These are phyloP conservation scores for Ginglymostoma cirratum DNA, from an alignment of 2,113 vertebrate species.

Conservation along the genomic window DNA sequence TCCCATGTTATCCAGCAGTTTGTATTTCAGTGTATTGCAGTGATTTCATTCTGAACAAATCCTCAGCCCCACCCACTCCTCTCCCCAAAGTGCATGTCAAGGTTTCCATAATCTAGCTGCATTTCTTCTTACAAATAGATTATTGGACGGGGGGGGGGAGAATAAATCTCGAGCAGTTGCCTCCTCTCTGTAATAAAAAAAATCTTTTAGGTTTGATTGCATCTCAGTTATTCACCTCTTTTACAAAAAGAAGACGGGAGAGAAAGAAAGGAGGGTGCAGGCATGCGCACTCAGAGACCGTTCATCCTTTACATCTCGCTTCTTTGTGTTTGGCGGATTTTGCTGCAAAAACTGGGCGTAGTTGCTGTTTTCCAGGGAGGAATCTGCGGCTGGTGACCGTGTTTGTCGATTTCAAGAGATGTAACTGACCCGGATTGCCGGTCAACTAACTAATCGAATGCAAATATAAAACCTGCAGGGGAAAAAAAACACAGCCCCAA, in stretches of 20 bases:
- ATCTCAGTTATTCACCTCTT: neutral
- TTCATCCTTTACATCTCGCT: neutral
- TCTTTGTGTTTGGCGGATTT: conserved; percentile 17
- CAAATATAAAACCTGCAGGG: neutral
- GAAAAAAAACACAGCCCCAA: neutral
- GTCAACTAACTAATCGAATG: neutral
- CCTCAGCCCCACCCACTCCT: neutral
- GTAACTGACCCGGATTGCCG: neutral
- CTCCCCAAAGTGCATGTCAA: no score
- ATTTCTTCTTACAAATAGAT: neutral
- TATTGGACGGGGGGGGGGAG: neutral
- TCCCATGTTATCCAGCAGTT: neutral
- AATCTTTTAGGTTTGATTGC: neutral
- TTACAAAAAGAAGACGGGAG: neutral
- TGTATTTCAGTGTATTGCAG: neutral
- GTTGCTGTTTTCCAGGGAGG: neutral
- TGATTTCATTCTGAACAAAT: neutral
- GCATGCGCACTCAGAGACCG: conserved; percentile 11
- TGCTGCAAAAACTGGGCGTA: conserved; percentile 28
- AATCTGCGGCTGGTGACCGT: neutral
- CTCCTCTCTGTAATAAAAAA: no score
- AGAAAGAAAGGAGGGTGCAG: neutral
- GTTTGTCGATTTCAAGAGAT: neutral
- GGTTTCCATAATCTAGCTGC: no score
- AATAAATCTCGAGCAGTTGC: neutral